Base-by-base conservation (phyloP, 2,113 vertebrate genomes). In the Myrmecophaga tridactyla region DNA sequence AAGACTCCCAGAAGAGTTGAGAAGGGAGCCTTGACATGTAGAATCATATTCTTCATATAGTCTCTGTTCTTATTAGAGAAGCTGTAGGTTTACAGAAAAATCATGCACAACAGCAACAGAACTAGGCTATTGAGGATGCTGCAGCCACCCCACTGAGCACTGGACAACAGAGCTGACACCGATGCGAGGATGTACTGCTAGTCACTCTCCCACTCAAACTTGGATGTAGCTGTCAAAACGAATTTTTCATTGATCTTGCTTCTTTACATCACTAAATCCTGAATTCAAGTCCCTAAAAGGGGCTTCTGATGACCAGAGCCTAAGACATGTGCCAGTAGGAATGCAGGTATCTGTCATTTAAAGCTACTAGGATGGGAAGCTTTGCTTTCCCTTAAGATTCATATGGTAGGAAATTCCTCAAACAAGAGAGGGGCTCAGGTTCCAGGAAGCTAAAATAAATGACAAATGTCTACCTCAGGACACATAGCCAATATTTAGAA, bases 331-430 rank as follows among this genome's bases (percentile, higher is more conserved):
- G 58, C 62, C 65, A 39, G 7, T 41, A 63, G 65, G 46, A 92
- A 20, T 65, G 56, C 29, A 84, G 12, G 10, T 41, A 36, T 60
- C 12, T 67, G 39, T 72, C 27, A 70, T 80, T 92, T 93, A 84
- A n/a, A 81, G 72, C 36, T 48, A 17, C 48, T 84, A 6, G 72
- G 85, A 78, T 56, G 29, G 43, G 46, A 84, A 92, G 8, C 1
- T 81, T 27, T 73, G 53, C n/a, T 5, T 89, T 29, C 36, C 4
- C 43, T 51, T 70, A 46, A 67, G 48, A 75, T 87, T 62, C 88
- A 27, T 56, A 48, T 53, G 46, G 29, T 31, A 90, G 39, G 46
- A 27, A 87, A 94, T 88, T 94, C 91, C 67, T 90, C 76, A 90
- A 69, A 69, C 20, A 89, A n/a, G 10, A 94, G 77, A 73, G 51